Percentiles rank a stretch among this genome's conserved stretches.
Evolutionary conservation across 2,888 invertebrate species (phyloP).

Genomic region (Catocala fraxini): DNA sequence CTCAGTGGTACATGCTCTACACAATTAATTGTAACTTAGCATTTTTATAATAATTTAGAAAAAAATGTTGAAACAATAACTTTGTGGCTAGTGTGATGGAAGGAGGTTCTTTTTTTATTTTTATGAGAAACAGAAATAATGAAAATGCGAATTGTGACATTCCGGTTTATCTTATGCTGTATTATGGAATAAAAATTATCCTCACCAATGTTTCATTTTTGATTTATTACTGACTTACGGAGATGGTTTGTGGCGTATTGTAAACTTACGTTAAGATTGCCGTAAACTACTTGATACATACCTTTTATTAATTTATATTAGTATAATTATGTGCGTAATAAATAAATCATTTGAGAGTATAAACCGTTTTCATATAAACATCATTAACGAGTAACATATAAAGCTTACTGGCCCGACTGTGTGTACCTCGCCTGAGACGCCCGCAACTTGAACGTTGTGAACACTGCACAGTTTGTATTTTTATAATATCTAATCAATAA

Average conservation of each 20-base stretch:
- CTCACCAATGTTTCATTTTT: slow-evolving; percentile 81
- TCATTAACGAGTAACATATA: neutral
- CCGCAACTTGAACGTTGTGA: too few relatives aligned
- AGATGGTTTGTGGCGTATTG: slow-evolving; percentile 15
- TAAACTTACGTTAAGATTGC: slow-evolving; percentile 20
- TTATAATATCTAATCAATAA: too few relatives aligned
- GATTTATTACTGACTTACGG: slow-evolving; percentile 32
- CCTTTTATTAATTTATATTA: slow-evolving; percentile 27
- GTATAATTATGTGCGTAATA: slow-evolving; percentile 27
- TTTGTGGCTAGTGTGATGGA: slow-evolving; percentile 79
- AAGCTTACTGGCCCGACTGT: too few relatives aligned
- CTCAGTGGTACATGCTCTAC: slow-evolving; percentile 83
- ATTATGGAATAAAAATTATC: slow-evolving; percentile 87
- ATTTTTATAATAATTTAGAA: slow-evolving; percentile 87
- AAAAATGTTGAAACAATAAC: slow-evolving; percentile 82
- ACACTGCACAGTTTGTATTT: too few relatives aligned
- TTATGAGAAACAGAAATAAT: slow-evolving; percentile 80
- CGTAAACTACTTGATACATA: slow-evolving; percentile 18
- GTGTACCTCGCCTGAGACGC: too few relatives aligned
- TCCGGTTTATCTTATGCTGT: slow-evolving; percentile 88
- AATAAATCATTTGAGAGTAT: slow-evolving; percentile 25
- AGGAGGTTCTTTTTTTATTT: slow-evolving; percentile 80
- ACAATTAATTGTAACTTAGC: slow-evolving; percentile 87
- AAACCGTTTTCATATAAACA: slow-evolving; percentile 10
- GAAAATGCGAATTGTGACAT: slow-evolving; percentile 85